Base-by-base conservation (phyloP, 2,113 vertebrate genomes). In the Pterocles orientalis region DNA sequence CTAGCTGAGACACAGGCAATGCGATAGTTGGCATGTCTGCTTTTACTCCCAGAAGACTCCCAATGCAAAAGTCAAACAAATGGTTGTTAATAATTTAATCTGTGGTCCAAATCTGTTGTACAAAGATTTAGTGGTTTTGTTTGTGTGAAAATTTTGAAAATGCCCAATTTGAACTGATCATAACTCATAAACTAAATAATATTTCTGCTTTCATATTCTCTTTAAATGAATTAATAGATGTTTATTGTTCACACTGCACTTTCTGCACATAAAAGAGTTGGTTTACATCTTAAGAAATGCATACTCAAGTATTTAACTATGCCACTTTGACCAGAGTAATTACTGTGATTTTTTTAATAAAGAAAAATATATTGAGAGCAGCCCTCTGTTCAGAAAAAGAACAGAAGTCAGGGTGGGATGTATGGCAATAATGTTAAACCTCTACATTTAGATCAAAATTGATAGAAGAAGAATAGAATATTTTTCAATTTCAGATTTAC, bases 161-260 rank as follows among this genome's bases (percentile, higher is more conserved):
- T 31, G 2, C 3, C 14, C 3, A 20, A 17, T 68, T 69, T 87
- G 43, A 41, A 60, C 5, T 58, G 11, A 34, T 31, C 1, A 0
- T 50, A 72, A 48, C 19, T 56, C 47, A 36, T 48, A 36, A 82
- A 50, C 10, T 36, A 23, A 41, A 29, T 1, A 56, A 21, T 33
- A 28, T 3, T 66, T 82, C 39, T 31, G 18, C 3, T 39, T 66
- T 81, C 41, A 31, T 57, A 51, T 24, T 54, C 1, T 48, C 13
- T 89, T 86, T 56, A 19, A 57, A 57, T 28, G 75, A 45, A 15
- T 53, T 66, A 0, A 6, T 82, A 16, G 11, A 18, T 2, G 3
- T 50, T 56, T 56, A 28, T 39, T 68, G 34, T 34, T 82, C 20
- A 72, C 6, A 51, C 8, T 62, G 11, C 8, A 14, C 6, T 26